phyloP scores from a whole-genome alignment of 2,113 vertebrate genomes.

The Onychorhynchus coronatus region DNA sequence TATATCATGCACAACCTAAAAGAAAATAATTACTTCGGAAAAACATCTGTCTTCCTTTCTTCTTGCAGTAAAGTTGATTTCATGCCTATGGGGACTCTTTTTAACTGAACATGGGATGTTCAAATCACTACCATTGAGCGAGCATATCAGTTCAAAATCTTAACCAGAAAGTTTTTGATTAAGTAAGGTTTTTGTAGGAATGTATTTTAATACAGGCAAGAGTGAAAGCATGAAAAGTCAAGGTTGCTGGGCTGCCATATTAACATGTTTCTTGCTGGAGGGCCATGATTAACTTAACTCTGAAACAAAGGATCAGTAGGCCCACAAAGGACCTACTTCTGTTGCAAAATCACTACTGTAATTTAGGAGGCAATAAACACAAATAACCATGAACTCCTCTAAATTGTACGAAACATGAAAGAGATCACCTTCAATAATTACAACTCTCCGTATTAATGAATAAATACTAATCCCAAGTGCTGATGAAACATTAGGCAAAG shows the following conservation, averaged over 20 bases:
- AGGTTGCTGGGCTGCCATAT: not conserved
- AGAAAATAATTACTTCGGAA: slow-evolving; percentile 5
- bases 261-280: not conserved
- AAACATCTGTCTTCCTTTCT: not conserved
- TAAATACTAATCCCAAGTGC: not conserved
- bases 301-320: not conserved
- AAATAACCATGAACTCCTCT: not conserved
- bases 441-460: not conserved
- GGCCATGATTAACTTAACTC: not conserved
- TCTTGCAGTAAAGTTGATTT: slow-evolving; percentile 2
- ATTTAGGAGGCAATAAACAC: not conserved
- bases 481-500: not conserved
- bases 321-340: not conserved
- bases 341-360: not conserved
- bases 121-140: not conserved
- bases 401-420: not conserved
- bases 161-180: not conserved
- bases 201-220: not conserved
- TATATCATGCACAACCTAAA: not conserved
- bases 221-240: not conserved
- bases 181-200: not conserved
- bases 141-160: not conserved
- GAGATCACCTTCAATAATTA: not conserved
- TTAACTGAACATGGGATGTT: not conserved
- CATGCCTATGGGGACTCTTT: not conserved